A percentile compares a stretch with the other conserved stretches of the same genome.
phyloP scores from a whole-genome alignment of 2,113 vertebrate species.

The Brachionichthys hirsutus region DNA sequence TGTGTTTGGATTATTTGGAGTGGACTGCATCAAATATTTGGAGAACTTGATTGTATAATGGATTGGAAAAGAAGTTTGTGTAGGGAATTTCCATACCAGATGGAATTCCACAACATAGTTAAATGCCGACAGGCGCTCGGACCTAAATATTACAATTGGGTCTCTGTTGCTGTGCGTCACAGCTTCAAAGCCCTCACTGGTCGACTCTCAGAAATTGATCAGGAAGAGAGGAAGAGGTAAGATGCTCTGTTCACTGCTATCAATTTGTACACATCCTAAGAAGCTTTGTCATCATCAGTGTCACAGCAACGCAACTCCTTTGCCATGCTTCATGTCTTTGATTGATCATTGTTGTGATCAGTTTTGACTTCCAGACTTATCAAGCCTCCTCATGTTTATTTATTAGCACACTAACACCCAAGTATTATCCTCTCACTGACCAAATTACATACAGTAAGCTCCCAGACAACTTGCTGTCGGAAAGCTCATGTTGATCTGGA shows the following conservation, averaged over 20 bases:
- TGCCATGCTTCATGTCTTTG: slow-evolving; percentile 45
- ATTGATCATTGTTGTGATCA: slow-evolving; percentile 64
- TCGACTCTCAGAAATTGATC: too few species aligned
- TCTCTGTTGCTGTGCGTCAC: too few species aligned
- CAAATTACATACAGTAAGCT: slow-evolving; percentile 22
- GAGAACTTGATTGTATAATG: too few species aligned
- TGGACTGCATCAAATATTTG: too few species aligned
- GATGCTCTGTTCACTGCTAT: slow-evolving; percentile 2
- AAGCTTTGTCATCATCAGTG: slow-evolving; percentile 50
- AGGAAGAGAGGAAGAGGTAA: slow-evolving; percentile 11
- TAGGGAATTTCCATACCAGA: too few species aligned
- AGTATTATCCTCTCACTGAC: slow-evolving; percentile 44
- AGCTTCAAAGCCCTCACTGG: too few species aligned
- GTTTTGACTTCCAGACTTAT: slow-evolving; percentile 59
- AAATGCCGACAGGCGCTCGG: too few species aligned
- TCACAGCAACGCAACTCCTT: slow-evolving; percentile 29
- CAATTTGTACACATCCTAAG: slow-evolving; percentile 25
- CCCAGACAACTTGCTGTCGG: not conserved
- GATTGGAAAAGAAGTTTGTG: too few species aligned
- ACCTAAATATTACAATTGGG: too few species aligned
- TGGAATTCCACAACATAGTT: too few species aligned
- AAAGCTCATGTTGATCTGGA: not conserved
- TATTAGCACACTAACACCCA: slow-evolving; percentile 47
- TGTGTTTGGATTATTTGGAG: not conserved
- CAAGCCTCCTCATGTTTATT: slow-evolving; percentile 49